These are phyloP conservation scores for Pristionchus arcanus DNA, from an alignment of 2,888 invertebrate genomes.

Conservation along the genomic window DNA sequence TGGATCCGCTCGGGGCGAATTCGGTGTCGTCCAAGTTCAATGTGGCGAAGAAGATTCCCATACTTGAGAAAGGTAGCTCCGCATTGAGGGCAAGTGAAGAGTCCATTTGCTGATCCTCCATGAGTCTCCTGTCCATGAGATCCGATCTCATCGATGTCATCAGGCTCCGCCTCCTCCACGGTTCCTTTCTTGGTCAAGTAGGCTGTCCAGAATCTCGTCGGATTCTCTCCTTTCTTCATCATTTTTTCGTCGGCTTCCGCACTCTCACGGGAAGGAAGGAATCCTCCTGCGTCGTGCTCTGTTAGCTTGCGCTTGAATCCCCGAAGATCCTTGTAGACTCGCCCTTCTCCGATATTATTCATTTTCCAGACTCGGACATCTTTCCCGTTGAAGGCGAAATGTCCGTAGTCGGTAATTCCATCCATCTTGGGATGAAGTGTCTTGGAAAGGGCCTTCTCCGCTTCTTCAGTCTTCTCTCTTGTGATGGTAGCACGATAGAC, in stretches of 20 bases:
- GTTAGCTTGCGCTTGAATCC: background rate
- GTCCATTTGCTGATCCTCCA: background rate
- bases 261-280: background rate
- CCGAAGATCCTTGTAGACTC: background rate
- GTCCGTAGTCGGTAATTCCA: background rate
- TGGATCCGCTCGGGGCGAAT: background rate
- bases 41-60: background rate
- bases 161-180: background rate
- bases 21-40: background rate
- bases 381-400: background rate
- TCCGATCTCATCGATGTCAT: conserved; percentile 9
- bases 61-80: background rate
- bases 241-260: background rate
- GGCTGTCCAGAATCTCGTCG: background rate
- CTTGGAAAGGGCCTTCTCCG: conserved; percentile 11
- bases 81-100: background rate
- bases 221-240: conserved; percentile 7
- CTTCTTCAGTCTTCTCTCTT: background rate
- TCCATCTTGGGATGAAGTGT: conserved; percentile 2
- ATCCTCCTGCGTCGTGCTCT: background rate
- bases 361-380: background rate
- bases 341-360: background rate
- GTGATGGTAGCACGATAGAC: background rate
- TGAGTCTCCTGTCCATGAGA: background rate
- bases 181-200: background rate